Evolutionary conservation across 37 sponge, comb jelly and placozoan genomes (phyloP), one percentile per base, ranked within the genome.

Genomic region (Diacarnus erythraeanus): DNA sequence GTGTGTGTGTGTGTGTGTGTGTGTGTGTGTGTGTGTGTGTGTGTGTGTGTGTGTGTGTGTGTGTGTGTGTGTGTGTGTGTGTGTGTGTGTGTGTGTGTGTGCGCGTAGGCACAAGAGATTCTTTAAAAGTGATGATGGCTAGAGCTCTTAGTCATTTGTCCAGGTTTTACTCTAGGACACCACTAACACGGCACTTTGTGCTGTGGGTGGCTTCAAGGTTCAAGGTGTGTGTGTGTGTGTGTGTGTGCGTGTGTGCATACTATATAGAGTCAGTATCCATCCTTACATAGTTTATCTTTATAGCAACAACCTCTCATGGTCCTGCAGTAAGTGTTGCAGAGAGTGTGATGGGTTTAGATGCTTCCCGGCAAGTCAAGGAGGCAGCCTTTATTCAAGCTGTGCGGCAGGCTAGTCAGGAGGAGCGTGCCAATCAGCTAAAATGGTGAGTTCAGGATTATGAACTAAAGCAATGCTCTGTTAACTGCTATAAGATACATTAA

Each of bases 321-420:
- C n/a, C n/a, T n/a, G n/a, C n/a, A n/a, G n/a, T 47, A 47, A 47
- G 51, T 47, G 12, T 47, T 12, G 12, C 51, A 47, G 51, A 47
- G 51, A 47, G 51, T 47, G 51, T 47, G 51, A 47, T 47, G 12
- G 6, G 51, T 15, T 6, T 12, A 15, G 51, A 47, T 6, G 76
- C n/a, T 2, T 33, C 66, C 33, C 20, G 57, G 21, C 86, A 85
- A 34, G 39, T 72, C 30, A 85, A 74, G 60, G 90, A 90, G 59
- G 85, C 78, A 23, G 41, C 43, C 25, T 90, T 84, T 44, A 3
- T 90, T 8, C 81, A 85, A 38, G 56, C 42, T 51, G 90, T 90
- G 18, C 25, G 47, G 56, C 43, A 80, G 43, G 54, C 38, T 33
- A 65, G 69, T 1, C 64, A 22, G 10, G 81, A 90, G 54, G 90